phyloP scores from a whole-genome alignment of 2,888 invertebrate genomes.

The Junonia oenone region DNA sequence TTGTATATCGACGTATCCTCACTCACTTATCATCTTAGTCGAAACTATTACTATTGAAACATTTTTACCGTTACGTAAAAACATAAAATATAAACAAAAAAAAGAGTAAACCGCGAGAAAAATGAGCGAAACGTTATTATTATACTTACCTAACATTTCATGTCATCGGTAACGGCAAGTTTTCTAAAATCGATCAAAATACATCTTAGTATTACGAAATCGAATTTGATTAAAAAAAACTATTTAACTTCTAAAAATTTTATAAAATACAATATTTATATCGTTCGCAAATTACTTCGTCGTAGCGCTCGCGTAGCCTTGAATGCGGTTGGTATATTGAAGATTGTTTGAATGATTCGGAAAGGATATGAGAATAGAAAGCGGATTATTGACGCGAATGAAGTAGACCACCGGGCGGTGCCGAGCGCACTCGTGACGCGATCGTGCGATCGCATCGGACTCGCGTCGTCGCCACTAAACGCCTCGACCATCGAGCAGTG shows the following conservation, averaged over 20 bases:
- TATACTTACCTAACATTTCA: not conserved
- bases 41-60: constrained; percentile 13
- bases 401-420: constrained; percentile 48
- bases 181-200: constrained; percentile 16
- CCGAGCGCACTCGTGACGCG: constrained; percentile 3
- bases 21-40: constrained; percentile 51
- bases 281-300: constrained; percentile 53
- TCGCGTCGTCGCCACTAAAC: constrained; percentile 19
- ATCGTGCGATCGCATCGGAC: constrained; percentile 1
- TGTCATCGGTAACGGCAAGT: constrained; percentile 8
- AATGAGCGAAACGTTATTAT: constrained; percentile 1
- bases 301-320: constrained; percentile 55
- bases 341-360: constrained; percentile 39
- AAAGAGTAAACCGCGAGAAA: not conserved
- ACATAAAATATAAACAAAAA: not conserved
- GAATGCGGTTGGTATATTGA: constrained; percentile 44
- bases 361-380: constrained; percentile 43
- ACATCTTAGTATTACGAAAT: constrained; percentile 60
- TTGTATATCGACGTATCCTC: constrained; percentile 47
- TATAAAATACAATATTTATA: constrained; percentile 58
- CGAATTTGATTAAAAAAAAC: constrained; percentile 60
- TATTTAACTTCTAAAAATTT: constrained; percentile 63
- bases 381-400: constrained; percentile 42
- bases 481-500: constrained; percentile 22
- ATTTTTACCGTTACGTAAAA: constrained; percentile 19